These are phyloP conservation scores for Benitochromis conjunctus DNA, from an alignment of 2,113 vertebrate species.

Conservation along the genomic window DNA sequence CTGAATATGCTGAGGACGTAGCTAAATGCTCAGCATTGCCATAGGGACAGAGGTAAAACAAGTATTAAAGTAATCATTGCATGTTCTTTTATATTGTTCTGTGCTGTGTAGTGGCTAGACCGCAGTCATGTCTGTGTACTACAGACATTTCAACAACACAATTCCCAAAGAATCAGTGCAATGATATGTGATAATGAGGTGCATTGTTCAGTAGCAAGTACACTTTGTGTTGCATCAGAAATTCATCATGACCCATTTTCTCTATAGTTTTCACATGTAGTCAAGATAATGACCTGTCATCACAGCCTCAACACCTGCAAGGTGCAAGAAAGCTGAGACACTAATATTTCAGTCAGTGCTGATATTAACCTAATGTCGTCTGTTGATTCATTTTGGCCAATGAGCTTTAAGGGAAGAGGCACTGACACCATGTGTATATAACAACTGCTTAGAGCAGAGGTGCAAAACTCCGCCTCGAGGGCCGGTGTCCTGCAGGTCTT, in stretches of 20 bases:
- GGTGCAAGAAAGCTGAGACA: background rate
- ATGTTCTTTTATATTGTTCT: background rate
- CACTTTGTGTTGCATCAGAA: background rate
- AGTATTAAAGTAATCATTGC: background rate
- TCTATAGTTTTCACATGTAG: background rate
- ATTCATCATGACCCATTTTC: background rate
- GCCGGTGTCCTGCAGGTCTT: background rate
- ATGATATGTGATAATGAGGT: background rate
- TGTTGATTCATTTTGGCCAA: background rate
- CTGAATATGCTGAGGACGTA: background rate
- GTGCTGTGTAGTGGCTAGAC: background rate
- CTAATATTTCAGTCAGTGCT: background rate
- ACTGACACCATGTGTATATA: background rate
- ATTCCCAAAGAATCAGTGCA: background rate
- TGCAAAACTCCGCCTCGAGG: background rate
- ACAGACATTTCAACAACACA: background rate
- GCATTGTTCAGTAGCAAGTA: background rate
- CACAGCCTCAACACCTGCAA: background rate
- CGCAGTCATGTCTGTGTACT: background rate
- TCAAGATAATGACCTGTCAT: background rate
- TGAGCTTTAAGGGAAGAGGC: background rate
- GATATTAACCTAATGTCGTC: background rate
- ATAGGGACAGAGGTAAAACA: background rate
- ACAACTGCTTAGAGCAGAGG: background rate
- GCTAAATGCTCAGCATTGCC: background rate